Evolutionary conservation across 92 coral and sea anemone genomes (phyloP).

Genomic region (Umimayanthus kanabou): DNA sequence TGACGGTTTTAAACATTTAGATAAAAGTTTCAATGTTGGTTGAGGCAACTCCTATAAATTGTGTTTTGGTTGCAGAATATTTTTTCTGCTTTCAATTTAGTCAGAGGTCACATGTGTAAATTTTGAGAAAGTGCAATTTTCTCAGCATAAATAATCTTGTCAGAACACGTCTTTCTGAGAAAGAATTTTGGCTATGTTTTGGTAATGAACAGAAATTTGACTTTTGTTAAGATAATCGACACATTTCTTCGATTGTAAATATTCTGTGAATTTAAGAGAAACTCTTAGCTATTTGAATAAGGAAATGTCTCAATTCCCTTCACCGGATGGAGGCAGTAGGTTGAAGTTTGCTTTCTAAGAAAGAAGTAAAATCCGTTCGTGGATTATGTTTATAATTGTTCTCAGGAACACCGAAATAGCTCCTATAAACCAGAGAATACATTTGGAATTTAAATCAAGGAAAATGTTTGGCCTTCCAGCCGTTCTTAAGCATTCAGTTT

Average conservation of each 20-base stretch:
- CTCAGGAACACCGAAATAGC: slow-evolving; percentile 3
- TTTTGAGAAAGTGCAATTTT: background rate
- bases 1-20: background rate
- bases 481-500: background rate
- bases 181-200: background rate
- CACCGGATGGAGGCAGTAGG: slow-evolving; percentile 35
- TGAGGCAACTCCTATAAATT: background rate
- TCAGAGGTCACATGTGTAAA: background rate
- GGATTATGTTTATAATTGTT: slow-evolving; percentile 14
- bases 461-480: background rate
- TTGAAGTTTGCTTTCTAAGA: slow-evolving; percentile 40
- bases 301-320: slow-evolving; percentile 4
- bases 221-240: background rate
- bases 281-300: background rate
- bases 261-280: slow-evolving; percentile 2
- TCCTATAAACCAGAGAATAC: background rate
- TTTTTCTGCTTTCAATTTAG: background rate
- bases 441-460: slow-evolving; percentile 4
- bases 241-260: slow-evolving; percentile 1
- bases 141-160: slow-evolving; percentile 20
- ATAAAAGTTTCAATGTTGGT: background rate
- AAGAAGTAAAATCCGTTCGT: slow-evolving; percentile 15
- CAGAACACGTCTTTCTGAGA: background rate
- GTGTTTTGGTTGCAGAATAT: background rate
- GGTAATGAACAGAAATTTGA: background rate